Evolutionary conservation across 64 coral and sea anemone species (phyloP).

Genomic region (Anthopleura sola): DNA sequence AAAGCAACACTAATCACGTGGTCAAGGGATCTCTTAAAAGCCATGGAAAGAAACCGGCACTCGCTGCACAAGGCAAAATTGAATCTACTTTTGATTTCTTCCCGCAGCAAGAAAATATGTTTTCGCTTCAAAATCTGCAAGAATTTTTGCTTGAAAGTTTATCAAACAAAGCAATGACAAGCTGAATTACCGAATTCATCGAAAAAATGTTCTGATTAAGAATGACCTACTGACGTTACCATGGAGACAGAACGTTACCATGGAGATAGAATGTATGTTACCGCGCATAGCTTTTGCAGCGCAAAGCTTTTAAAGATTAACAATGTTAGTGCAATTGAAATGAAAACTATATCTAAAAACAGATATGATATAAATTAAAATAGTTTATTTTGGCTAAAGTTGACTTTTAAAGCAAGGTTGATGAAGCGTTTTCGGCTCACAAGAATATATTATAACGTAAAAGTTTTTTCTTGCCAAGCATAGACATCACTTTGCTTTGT

Average conservation of each 20-base stretch:
- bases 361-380: not conserved
- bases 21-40: not conserved
- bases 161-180: not conserved
- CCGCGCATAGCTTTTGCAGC: not conserved
- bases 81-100: not conserved
- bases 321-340: not conserved
- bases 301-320: not conserved
- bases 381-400: too few species aligned
- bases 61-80: not conserved
- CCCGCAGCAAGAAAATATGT: not conserved
- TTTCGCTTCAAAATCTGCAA: not conserved
- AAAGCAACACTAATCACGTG: not conserved
- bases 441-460: too few species aligned
- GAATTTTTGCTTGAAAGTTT: not conserved
- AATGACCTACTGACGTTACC: not conserved
- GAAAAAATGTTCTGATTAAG: not conserved
- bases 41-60: not conserved
- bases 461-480: too few species aligned
- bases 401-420: too few species aligned
- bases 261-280: too few species aligned
- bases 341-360: not conserved
- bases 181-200: not conserved
- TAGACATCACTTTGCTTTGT: too few species aligned
- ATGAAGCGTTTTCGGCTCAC: too few species aligned
- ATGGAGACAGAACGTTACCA: not conserved